Evolutionary conservation across 2,113 vertebrate genomes (phyloP).

Genomic region (Noctilio leporinus): DNA sequence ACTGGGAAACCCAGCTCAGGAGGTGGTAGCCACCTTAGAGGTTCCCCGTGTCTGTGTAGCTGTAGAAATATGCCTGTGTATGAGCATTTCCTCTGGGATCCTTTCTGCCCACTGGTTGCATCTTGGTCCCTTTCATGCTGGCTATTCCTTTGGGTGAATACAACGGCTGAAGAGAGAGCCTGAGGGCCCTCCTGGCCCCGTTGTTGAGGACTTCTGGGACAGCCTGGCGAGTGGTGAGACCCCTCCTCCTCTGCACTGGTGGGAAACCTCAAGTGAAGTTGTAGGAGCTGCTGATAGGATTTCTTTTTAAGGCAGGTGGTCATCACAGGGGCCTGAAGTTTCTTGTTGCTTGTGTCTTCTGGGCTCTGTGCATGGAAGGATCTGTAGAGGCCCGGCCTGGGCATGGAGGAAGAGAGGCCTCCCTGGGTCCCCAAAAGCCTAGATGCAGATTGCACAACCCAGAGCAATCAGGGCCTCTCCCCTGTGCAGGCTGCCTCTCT

Average conservation of each 20-base stretch:
- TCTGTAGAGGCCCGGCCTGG: background rate
- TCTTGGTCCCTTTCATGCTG: conserved; percentile 69
- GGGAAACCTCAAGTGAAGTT: background rate
- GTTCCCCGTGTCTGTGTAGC: conserved; percentile 74
- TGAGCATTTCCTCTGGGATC: background rate
- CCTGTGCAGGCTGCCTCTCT: background rate
- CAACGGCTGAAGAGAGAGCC: conserved; percentile 75
- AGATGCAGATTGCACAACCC: rapidly evolving
- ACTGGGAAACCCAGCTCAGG: conserved; percentile 85
- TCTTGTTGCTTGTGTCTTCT: background rate
- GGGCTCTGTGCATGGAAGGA: background rate
- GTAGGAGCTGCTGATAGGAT: background rate
- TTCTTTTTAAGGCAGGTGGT: background rate
- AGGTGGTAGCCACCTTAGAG: conserved; percentile 82
- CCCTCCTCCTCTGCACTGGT: background rate
- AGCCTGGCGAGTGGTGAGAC: conserved; percentile 81
- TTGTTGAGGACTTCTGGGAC: conserved; percentile 83
- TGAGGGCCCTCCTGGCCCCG: conserved; percentile 64
- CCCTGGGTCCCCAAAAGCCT: background rate
- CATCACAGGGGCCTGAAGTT: background rate
- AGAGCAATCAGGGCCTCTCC: background rate
- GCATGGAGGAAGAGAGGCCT: background rate
- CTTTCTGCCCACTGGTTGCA: background rate
- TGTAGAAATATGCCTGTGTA: conserved; percentile 84
- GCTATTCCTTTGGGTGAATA: conserved; percentile 75